phyloP scores from a whole-genome alignment of 2,888 invertebrate genomes.

The Phortica magna region DNA sequence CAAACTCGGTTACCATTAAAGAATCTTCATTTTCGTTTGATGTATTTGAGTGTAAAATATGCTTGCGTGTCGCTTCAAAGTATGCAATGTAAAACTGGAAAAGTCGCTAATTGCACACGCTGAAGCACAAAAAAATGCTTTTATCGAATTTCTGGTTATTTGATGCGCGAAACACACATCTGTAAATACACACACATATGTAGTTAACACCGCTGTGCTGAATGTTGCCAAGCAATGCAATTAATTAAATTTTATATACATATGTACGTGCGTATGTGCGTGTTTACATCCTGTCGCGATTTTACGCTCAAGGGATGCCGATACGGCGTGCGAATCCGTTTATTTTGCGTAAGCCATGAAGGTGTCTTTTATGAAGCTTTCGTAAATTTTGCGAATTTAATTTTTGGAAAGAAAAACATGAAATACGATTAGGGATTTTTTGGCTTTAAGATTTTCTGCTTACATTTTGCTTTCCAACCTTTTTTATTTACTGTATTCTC shows the following conservation, averaged over 20 bases:
- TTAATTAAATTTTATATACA: conserved; percentile 45
- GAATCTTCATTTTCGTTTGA: neutral
- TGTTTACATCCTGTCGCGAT: neutral
- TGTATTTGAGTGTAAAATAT: conserved; percentile 12
- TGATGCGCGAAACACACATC: conserved; percentile 27
- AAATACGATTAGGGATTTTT: neutral
- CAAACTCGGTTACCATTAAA: conserved; percentile 22
- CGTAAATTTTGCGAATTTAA: neutral
- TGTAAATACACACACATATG: neutral
- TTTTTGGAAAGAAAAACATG: conserved; percentile 14
- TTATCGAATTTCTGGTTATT: conserved; percentile 48
- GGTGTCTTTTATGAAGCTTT: neutral
- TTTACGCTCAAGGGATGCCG: conserved; percentile 4
- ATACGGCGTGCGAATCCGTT: neutral
- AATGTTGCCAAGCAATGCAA: conserved; percentile 40
- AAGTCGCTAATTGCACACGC: conserved; percentile 42
- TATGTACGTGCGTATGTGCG: neutral
- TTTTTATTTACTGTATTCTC: neutral
- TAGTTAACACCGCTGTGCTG: neutral
- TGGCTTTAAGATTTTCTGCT: no score
- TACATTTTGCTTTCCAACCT: neutral
- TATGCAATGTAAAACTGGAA: conserved; percentile 10
- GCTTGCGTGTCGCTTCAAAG: neutral
- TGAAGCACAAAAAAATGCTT: conserved; percentile 24
- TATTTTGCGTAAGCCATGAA: neutral